Evolutionary conservation across 2,888 invertebrate species (phyloP).

Genomic region (Quadroppia sp.): DNA sequence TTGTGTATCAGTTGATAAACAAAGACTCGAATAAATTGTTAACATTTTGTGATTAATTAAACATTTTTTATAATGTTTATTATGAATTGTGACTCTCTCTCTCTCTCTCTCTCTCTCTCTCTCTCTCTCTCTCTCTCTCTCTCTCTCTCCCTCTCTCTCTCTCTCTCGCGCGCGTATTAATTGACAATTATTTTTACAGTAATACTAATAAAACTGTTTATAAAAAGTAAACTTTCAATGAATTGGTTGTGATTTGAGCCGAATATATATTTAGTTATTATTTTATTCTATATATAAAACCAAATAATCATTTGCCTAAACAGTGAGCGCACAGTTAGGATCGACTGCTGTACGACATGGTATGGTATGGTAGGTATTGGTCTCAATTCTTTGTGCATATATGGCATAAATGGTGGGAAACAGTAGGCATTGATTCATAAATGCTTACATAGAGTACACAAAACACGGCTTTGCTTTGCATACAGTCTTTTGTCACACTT

Average conservation of each 20-base stretch:
- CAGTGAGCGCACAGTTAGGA: background rate
- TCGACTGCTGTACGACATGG: background rate
- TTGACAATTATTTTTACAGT: background rate
- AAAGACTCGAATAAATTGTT: background rate
- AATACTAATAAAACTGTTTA: slow-evolving; percentile 11
- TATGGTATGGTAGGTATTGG: background rate
- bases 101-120: slow-evolving; percentile 31
- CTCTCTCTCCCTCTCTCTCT: background rate
- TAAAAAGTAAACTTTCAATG: background rate
- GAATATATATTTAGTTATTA: background rate
- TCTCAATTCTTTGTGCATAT: slow-evolving; percentile 15
- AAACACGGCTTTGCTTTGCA: background rate
- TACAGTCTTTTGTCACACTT: slow-evolving; percentile 26
- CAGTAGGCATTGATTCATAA: slow-evolving; percentile 33
- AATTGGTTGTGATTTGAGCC: background rate
- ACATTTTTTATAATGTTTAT: no score
- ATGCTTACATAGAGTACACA: slow-evolving; percentile 26
- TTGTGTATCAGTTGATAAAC: background rate
- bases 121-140: slow-evolving; percentile 29
- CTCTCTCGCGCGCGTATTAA: background rate
- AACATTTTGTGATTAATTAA: slow-evolving; percentile 24
- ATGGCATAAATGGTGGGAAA: slow-evolving; percentile 34
- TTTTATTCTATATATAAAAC: background rate
- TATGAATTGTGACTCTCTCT: background rate
- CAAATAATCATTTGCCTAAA: background rate